Base-by-base conservation (phyloP, 2,888 invertebrate genomes). In the Steinernema hermaphroditum region DNA sequence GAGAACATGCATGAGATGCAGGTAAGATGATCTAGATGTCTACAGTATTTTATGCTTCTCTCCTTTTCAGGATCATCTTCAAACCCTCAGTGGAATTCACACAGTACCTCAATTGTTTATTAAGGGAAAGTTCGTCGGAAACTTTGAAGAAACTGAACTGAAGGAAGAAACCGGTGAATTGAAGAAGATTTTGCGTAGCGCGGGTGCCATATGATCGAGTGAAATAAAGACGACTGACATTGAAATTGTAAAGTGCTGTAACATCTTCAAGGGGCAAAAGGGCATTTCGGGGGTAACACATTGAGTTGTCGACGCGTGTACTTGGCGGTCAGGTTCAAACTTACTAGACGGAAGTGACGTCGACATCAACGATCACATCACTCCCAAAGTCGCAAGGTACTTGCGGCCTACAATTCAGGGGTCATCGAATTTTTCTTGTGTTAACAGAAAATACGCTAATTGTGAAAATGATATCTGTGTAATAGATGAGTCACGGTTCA, bases 1-100 rank as follows among this genome's bases (percentile, higher is more conserved):
- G 74, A 76, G 22, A 75, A 81, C 32, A 79, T 78, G 49, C 75
- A 75, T 44, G 76, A 77, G 8, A 78, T 82, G 77, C 81, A 81
- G 78, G 82, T 82, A 44, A 22, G 41, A 34, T 32, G 16, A 12
- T 19, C 27, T 32, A 22, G 6, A 32, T 24, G 19, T 68, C 22
- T 69, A 22, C 19, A 9, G 43, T 50, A 6, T n/a, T 24, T 22
- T 16, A 34, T 54, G 41, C 2, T 69, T 8, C 14, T 16, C 44
- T n/a, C 19, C 37, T 34, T 22, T 72, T 49, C 49, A 73, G 73
- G 70, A 71, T 27, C 50, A 73, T 12, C 73, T 73, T 12, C 22
- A 73, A 43, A 72, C 43, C 6, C 24, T 49, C 37, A 71, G 54
- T 34, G 37, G 72, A 44, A 70, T 73, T 19, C 73, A 73, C 37